Evolutionary conservation across 2,113 vertebrate genomes (phyloP), one percentile per base, ranked within the genome.

Genomic region (Pao palembangensis): DNA sequence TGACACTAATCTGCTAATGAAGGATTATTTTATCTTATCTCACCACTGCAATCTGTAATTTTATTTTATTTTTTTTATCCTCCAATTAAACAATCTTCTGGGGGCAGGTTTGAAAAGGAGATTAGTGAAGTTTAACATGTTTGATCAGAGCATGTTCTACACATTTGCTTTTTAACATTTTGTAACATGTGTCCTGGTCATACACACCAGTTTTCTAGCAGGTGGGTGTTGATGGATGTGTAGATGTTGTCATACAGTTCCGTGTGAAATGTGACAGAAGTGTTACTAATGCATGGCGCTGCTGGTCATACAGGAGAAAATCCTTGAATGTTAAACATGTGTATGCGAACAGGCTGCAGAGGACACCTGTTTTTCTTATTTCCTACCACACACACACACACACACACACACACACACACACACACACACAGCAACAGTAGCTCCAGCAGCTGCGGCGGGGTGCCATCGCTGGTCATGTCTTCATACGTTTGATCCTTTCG

Each of bases 401-500:
- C 34, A 52, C 17, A 57, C 47, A 51, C 41, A 8, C 38, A 17
- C 48, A 58, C 34, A 66, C n/a, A 71, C 50, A 54, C 74, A 78
- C 49, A 67, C 10, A 58, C 49, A 41, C 65, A 55, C 60, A 14
- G 73, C 74, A 75, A 76, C 78, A 78, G 84, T 77, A 78, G 80
- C 76, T 21, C 8, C 62, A 60, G 75, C 84, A 85, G 85, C 79
- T 88, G 84, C 81, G 28, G 79, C 47, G 65, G 84, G 82, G 77
- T 75, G 67, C 80, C 72, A 78, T 84, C 83, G 77, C 64, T 74
- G 71, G 75, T 82, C 81, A 79, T 81, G 78, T 87, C 87, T 78
- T 81, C 75, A 63, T 79, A 67, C 75, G 76, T 91, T 91, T 91
- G 87, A 92, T 90, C 85, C 80, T 83, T 84, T 85, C 38, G 75